Evolutionary conservation across 2,113 vertebrate genomes (phyloP), one percentile per base, ranked within the genome.

Genomic region (Conger conger): DNA sequence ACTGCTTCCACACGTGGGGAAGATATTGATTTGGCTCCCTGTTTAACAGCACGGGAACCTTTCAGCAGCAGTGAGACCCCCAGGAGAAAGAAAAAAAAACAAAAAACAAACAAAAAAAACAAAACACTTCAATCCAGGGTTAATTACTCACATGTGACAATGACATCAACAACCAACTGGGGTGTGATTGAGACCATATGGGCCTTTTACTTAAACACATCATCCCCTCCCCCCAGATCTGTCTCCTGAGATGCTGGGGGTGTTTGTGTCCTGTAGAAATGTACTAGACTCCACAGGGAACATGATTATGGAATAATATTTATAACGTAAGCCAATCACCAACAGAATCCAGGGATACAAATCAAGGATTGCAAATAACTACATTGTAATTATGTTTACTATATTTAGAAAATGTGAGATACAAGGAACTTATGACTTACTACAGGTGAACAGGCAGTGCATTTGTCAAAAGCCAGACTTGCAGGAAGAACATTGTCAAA

Each of bases 401-500:
- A n/a, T 33, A 73, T 73, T 30, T 73, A n/a, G 27, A 30, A 73
- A 73, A n/a, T 30, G 68, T 73, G n/a, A 33, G n/a, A 33, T 63
- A 27, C 18, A 27, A 63, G 57, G 57, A 23, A 80, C 18, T 42
- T 23, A 17, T 4, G 37, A 95, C 96, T 96, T 96, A 99, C 98
- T 91, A 96, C 94, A 76, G 94, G 85, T 42, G 98, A 99, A 91
- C 98, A 99, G 87, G 98, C 98, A 2, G 98, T 99, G 92, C 98
- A 99, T 90, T 99, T 99, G 93, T 99, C 98, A 91, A 99, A 99
- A 0, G 98, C 98, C 91, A 99, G 92, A 88, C 98, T 99, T 86
- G 99, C 98, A 76, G 98, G 98, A 90, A 99, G 96, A 86, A 99
- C 98, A 7, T 99, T 98, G 93, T 99, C 98, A 87, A 99, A 99